phyloP scores from a whole-genome alignment of 2,888 invertebrate species.

The Ferrisia virgata region DNA sequence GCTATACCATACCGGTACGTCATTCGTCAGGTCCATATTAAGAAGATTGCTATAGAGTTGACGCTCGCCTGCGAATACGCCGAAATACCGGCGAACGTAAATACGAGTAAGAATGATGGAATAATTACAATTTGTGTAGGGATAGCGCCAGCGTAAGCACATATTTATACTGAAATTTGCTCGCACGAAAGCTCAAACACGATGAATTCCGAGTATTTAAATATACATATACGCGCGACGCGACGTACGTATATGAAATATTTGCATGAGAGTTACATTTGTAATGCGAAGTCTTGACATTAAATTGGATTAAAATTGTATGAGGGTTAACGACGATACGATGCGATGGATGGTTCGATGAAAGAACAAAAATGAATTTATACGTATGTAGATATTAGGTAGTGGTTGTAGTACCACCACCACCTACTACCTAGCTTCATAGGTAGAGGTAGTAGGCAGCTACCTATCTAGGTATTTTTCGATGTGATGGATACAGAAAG shows the following conservation, averaged over 20 bases:
- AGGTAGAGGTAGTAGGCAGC: too few relatives aligned
- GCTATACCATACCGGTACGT: too few relatives aligned
- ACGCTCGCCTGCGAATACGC: neutral
- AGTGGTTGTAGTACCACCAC: too few relatives aligned
- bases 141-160: neutral
- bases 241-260: neutral
- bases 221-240: neutral
- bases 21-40: neutral
- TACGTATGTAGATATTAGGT: neutral
- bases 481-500: too few relatives aligned
- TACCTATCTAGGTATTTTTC: too few relatives aligned
- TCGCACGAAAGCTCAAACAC: neutral
- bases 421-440: too few relatives aligned
- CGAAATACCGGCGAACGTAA: neutral
- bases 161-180: neutral
- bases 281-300: neutral
- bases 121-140: neutral
- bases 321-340: neutral
- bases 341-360: neutral
- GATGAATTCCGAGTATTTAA: neutral
- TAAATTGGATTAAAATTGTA: neutral
- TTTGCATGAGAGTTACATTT: constrained; percentile 11
- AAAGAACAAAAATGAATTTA: constrained; percentile 1
- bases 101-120: neutral
- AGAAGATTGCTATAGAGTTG: neutral